Evolutionary conservation across 2,113 vertebrate species (phyloP).

Genomic region (Mormyrus lacerda): DNA sequence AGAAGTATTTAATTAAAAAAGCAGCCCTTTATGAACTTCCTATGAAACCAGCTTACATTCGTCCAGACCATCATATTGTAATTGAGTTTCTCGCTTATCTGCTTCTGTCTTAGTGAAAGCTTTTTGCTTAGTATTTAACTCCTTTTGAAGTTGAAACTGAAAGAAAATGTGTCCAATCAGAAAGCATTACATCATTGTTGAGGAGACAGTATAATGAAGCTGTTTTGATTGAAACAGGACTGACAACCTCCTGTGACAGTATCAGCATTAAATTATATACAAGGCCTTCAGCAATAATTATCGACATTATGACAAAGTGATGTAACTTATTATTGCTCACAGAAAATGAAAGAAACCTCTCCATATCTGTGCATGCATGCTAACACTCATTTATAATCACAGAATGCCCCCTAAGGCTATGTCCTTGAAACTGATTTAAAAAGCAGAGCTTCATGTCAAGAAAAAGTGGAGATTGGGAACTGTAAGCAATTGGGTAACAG

Average conservation of each 20-base stretch:
- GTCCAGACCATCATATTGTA: background rate
- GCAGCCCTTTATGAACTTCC: background rate
- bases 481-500: background rate
- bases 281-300: background rate
- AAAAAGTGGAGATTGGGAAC: background rate
- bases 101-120: background rate
- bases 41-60: background rate
- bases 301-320: background rate
- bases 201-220: background rate
- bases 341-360: background rate
- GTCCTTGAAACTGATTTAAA: background rate
- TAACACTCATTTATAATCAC: background rate
- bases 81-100: background rate
- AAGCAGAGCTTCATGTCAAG: background rate
- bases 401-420: background rate
- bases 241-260: background rate
- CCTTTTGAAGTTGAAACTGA: background rate
- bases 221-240: background rate
- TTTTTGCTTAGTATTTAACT: background rate
- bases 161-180: background rate
- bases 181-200: background rate
- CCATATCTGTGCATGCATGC: background rate
- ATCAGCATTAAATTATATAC: background rate
- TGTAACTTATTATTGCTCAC: background rate
- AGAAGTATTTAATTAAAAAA: background rate